phyloP scores from a whole-genome alignment of 2,113 vertebrate species.

The Empidonax traillii region DNA sequence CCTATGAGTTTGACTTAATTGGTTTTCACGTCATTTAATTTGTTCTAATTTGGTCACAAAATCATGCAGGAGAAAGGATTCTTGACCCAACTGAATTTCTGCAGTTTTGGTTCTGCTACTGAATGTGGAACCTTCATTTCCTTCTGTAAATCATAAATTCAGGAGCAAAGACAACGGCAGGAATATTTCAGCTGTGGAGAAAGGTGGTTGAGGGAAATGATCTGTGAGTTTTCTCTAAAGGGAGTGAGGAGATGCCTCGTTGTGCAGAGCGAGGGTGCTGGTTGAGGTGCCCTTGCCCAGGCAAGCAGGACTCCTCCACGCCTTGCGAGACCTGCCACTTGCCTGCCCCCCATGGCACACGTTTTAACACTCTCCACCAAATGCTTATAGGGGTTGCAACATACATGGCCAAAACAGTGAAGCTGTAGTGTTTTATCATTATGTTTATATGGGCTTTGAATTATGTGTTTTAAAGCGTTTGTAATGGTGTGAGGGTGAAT shows the following conservation, averaged over 20 bases:
- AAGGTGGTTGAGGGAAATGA: background rate
- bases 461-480: background rate
- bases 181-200: background rate
- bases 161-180: background rate
- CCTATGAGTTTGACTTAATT: background rate
- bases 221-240: background rate
- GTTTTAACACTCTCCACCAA: background rate
- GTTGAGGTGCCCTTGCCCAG: background rate
- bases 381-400: background rate
- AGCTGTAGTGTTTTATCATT: background rate
- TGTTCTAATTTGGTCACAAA: background rate
- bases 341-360: rapidly evolving
- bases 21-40: background rate
- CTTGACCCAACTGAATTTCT: background rate
- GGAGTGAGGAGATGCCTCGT: rapidly evolving
- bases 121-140: background rate
- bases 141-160: background rate
- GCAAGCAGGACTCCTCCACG: rapidly evolving
- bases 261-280: background rate
- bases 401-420: background rate
- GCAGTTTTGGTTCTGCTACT: background rate
- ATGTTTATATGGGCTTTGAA: background rate
- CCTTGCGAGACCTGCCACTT: rapidly evolving
- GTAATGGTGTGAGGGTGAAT: background rate
- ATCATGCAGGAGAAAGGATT: background rate